Evolutionary conservation across 2,888 invertebrate species (phyloP), one percentile per base, ranked within the genome.

Genomic region (Melinaea menophilus): DNA sequence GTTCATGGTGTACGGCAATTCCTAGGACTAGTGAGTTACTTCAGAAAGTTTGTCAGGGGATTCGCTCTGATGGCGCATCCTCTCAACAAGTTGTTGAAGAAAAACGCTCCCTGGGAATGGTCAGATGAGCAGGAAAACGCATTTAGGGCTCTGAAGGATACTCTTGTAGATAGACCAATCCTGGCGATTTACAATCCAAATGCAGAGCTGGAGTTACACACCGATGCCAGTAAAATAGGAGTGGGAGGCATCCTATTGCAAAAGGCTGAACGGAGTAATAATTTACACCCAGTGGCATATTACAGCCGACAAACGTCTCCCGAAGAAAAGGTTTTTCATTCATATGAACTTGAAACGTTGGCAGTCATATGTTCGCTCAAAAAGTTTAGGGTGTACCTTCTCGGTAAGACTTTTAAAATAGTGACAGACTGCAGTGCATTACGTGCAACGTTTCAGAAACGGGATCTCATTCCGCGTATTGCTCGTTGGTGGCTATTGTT

Each of bases 141-240:
- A 0, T 71, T 69, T 55, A 7, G 46, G 0, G n/a, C 11, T 3
- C 45, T 73, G 0, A 73, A 73, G 34, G 35, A 5, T 5, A 60
- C 47, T n/a, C 47, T 73, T 22, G 31, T 65, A 0, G 54, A 62
- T 5, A 64, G 70, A n/a, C 73, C 71, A 0, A 69, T 78, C 48
- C 59, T 80, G 5, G 64, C 71, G 0, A 71, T 80, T 5, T 84
- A 75, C 57, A 64, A 72, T 56, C 71, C 69, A 4, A 22, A 59
- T 55, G 46, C 69, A 4, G 48, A 79, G 72, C 69, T 69, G 4
- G 57, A 66, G 22, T 47, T 67, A 7, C 67, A 67, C 31, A 65
- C 65, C 0, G 63, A 68, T 12, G 63, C 65, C 5, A 55, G 63
- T 35, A 68, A 55, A n/a, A 4, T 68, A 13, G 63, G 67, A 2